These are phyloP conservation scores for Temnopleurus reevesii DNA, from an alignment of 53 echinoderm and acorn worm genomes.

Conservation along the genomic window DNA sequence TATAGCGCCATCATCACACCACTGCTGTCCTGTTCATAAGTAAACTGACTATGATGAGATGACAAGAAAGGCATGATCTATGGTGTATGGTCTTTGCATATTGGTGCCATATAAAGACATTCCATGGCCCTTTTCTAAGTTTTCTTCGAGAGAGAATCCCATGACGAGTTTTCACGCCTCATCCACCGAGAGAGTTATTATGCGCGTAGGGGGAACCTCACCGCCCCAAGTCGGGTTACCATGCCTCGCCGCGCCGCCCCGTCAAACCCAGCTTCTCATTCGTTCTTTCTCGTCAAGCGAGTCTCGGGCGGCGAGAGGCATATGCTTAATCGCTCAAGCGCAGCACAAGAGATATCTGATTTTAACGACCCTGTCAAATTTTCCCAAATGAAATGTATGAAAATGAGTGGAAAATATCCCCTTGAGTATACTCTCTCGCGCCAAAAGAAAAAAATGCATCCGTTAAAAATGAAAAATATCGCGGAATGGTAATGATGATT, in stretches of 20 bases:
- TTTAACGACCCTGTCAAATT: constrained; percentile 47
- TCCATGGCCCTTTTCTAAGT: not conserved
- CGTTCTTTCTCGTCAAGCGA: not conserved
- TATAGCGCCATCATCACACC: not conserved
- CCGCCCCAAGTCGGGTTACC: constrained; percentile 27
- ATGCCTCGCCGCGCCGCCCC: not conserved
- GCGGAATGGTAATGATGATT: constrained; percentile 9
- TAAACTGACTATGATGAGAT: not conserved
- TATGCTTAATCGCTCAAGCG: constrained; percentile 48
- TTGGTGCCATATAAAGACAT: not conserved
- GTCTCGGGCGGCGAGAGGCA: constrained; percentile 19
- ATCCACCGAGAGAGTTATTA: not conserved
- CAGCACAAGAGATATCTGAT: constrained; percentile 18
- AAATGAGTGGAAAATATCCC: constrained; percentile 55
- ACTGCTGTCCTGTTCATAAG: not conserved
- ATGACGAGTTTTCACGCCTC: constrained; percentile 40
- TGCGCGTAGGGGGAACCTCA: constrained; percentile 1
- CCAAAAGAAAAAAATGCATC: constrained; percentile 6
- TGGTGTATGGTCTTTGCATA: not conserved
- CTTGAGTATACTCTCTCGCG: not conserved
- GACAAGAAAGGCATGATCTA: not conserved
- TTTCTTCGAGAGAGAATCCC: not conserved
- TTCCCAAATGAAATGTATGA: constrained; percentile 45
- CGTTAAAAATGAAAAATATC: not conserved
- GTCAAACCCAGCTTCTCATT: not conserved